Conservation (phyloP, 2,888 invertebrate genomes). For the Patella depressa region DNA sequence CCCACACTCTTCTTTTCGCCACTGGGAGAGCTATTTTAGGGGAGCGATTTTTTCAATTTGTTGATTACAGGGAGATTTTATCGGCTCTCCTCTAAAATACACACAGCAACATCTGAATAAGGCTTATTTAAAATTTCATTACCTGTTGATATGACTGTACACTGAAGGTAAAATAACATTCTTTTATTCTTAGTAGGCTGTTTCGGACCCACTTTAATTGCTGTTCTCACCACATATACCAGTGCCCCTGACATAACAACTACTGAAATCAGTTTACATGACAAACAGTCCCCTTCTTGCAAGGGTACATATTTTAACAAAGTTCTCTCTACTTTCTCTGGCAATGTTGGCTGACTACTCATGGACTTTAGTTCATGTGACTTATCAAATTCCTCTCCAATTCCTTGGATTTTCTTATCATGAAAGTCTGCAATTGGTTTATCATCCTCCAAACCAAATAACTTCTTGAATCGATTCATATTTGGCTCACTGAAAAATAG, state of each 20-base stretch:
- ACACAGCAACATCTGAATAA: too few species aligned
- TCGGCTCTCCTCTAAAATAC: too few species aligned
- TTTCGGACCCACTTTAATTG: slow-evolving; percentile 3
- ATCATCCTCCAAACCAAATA: neutral
- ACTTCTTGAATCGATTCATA: neutral
- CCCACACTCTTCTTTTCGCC: too few species aligned
- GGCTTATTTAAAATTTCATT: neutral
- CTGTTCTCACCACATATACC: slow-evolving; percentile 18
- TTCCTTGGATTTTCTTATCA: too few species aligned
- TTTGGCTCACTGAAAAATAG: too few species aligned
- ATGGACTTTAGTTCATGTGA: too few species aligned
- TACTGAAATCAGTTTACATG: slow-evolving; percentile 31
- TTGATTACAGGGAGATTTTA: too few species aligned
- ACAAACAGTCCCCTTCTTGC: slow-evolving; percentile 31
- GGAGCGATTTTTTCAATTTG: too few species aligned
- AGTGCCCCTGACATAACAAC: slow-evolving; percentile 15
- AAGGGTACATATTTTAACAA: slow-evolving; percentile 27
- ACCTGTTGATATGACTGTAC: slow-evolving; percentile 19
- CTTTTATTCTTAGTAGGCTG: slow-evolving; percentile 23
- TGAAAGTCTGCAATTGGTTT: neutral
- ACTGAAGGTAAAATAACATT: neutral
- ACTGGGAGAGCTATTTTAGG: too few species aligned
- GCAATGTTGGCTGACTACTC: neutral
- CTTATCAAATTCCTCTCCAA: too few species aligned
- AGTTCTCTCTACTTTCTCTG: neutral